These are phyloP conservation scores for Mesoclemmys tuberculata DNA, from an alignment of 2,113 vertebrate species.

Conservation along the genomic window DNA sequence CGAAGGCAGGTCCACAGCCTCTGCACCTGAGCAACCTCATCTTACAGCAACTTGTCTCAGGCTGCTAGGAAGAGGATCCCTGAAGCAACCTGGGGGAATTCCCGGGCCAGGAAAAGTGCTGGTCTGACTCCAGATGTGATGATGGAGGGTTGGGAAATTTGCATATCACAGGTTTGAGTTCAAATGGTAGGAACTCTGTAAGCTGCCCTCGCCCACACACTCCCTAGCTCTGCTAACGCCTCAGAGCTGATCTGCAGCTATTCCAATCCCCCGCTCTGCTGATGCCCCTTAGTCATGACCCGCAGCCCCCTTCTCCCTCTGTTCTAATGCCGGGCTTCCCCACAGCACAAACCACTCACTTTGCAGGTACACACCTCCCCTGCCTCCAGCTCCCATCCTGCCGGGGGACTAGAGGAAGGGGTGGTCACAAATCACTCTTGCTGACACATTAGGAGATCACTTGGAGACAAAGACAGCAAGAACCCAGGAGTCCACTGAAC, in stretches of 20 bases:
- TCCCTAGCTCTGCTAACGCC: background rate
- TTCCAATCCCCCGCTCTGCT: fast-evolving
- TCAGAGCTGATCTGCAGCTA: background rate
- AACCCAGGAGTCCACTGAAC: background rate
- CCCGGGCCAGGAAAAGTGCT: background rate
- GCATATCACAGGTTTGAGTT: background rate
- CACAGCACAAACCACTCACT: too few species aligned
- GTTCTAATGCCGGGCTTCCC: too few species aligned
- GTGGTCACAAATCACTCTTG: background rate
- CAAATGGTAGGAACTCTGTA: background rate
- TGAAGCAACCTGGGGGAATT: background rate
- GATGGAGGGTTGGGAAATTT: background rate
- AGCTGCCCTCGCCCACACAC: background rate
- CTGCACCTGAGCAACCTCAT: background rate
- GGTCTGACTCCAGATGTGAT: background rate
- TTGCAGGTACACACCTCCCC: background rate
- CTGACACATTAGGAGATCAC: background rate
- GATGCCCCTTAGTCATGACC: too few species aligned
- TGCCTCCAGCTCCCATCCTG: fast-evolving
- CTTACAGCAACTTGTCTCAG: background rate
- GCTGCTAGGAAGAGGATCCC: background rate
- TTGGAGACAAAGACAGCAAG: background rate
- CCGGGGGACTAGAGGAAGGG: fast-evolving
- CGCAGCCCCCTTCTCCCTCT: background rate
- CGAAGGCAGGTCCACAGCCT: background rate